Conservation (phyloP, 2,113 vertebrate genomes). For the Cnemophilus loriae region DNA sequence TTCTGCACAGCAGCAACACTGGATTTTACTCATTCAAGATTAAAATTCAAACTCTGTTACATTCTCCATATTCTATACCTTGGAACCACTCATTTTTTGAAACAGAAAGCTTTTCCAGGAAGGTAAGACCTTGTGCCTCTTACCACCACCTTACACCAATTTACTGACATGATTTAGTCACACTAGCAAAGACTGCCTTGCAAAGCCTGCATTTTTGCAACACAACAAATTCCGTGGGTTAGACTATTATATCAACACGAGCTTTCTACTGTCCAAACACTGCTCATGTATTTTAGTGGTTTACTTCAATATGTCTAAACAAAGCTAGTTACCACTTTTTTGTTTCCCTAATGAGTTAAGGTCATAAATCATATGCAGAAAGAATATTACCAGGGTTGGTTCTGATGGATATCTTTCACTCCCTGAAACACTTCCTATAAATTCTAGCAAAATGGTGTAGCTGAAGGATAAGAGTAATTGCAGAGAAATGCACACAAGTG, state of each 20-base stretch:
- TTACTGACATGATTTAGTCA: background rate
- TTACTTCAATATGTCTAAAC: background rate
- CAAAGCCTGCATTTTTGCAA: background rate
- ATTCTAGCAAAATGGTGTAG: background rate
- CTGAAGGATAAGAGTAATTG: background rate
- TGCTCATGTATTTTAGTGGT: background rate
- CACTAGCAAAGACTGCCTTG: background rate
- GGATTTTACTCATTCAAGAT: background rate
- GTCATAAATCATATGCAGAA: background rate
- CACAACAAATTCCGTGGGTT: background rate
- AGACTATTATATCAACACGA: background rate
- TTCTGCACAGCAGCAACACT: background rate
- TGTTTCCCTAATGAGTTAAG: background rate
- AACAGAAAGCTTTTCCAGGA: background rate
- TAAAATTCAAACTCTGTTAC: background rate
- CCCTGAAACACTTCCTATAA: background rate
- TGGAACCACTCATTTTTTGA: background rate
- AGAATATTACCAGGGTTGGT: background rate
- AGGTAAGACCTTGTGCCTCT: background rate
- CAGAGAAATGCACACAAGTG: background rate
- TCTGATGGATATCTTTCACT: background rate
- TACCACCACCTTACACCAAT: background rate
- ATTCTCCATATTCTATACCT: background rate
- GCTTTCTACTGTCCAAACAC: background rate
- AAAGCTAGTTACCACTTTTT: background rate